phyloP scores from a whole-genome alignment of 2,888 invertebrate genomes.

The Drosophila nr. perissopoda region DNA sequence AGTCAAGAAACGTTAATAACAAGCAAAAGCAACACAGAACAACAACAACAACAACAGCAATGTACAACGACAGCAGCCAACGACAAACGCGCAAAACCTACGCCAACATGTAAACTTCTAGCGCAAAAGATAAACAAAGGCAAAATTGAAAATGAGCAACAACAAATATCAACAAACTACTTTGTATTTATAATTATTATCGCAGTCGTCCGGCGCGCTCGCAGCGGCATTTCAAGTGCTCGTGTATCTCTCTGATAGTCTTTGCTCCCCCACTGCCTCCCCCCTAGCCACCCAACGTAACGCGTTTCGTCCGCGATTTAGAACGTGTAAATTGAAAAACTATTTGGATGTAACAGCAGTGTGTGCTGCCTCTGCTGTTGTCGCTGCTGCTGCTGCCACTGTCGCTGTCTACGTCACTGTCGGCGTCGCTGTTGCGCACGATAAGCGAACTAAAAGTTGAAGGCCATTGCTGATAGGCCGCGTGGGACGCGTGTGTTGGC shows the following conservation, averaged over 20 bases:
- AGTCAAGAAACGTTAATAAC: constrained; percentile 41
- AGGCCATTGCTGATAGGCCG: constrained; percentile 81
- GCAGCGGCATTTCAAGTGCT: constrained; percentile 46
- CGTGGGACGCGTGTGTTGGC: constrained; percentile 65
- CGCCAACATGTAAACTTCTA: constrained; percentile 82
- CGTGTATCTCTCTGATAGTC: constrained; percentile 70
- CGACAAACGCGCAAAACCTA: constrained; percentile 59
- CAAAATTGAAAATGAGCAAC: constrained; percentile 64
- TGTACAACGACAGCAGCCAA: constrained; percentile 16
- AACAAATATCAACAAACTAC: constrained; percentile 79
- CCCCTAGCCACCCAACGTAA: background rate
- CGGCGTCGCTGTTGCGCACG: constrained; percentile 68
- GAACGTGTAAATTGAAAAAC: constrained; percentile 82
- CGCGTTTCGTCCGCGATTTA: constrained; percentile 53
- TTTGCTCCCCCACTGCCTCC: constrained; percentile 6
- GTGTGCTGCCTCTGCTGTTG: constrained; percentile 1
- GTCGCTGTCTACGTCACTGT: constrained; percentile 28
- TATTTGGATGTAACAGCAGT: constrained; percentile 70
- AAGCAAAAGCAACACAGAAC: constrained; percentile 49
- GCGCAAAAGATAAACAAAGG: constrained; percentile 77
- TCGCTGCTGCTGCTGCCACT: constrained; percentile 4
- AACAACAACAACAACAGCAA: constrained; percentile 26
- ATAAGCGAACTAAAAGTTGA: constrained; percentile 81
- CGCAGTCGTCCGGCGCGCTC: constrained; percentile 40
- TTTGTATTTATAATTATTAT: constrained; percentile 80